Evolutionary conservation across 30 jellyfish, hydroid and myxozoan genomes (phyloP).

Genomic region (Turritopsis dohrnii): DNA sequence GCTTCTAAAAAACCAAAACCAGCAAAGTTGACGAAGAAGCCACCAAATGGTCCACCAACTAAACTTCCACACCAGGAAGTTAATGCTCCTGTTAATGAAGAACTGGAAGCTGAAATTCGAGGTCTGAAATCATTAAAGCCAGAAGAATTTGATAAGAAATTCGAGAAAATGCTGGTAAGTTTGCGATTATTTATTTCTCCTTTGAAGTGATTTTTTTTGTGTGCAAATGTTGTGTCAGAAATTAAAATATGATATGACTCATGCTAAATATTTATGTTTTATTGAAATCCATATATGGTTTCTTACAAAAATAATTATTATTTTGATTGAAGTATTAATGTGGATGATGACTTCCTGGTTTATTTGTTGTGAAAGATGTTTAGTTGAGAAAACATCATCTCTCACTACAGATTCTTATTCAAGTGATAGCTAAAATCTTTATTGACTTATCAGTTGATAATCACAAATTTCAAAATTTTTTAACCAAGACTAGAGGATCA

Average conservation of each 20-base stretch:
- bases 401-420: background rate
- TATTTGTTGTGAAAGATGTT: background rate
- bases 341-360: background rate
- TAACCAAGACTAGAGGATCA: too few relatives aligned
- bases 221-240: background rate
- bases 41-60: conserved; percentile 37
- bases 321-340: background rate
- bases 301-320: background rate
- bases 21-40: conserved; percentile 41
- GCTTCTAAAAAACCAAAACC: conserved; percentile 69
- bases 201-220: background rate
- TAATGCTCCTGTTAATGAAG: conserved; percentile 45
- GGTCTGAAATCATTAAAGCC: conserved; percentile 55
- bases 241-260: background rate
- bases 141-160: conserved; percentile 75
- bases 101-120: conserved; percentile 42
- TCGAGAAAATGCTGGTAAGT: conserved; percentile 95
- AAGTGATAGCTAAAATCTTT: background rate
- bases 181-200: background rate
- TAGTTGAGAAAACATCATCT: background rate
- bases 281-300: background rate
- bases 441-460: too few relatives aligned
- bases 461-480: too few relatives aligned
- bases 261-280: background rate
- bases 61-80: conserved; percentile 22